These are phyloP conservation scores for Choristoneura rosaceana DNA, from an alignment of 2,888 invertebrate genomes.

Conservation along the genomic window DNA sequence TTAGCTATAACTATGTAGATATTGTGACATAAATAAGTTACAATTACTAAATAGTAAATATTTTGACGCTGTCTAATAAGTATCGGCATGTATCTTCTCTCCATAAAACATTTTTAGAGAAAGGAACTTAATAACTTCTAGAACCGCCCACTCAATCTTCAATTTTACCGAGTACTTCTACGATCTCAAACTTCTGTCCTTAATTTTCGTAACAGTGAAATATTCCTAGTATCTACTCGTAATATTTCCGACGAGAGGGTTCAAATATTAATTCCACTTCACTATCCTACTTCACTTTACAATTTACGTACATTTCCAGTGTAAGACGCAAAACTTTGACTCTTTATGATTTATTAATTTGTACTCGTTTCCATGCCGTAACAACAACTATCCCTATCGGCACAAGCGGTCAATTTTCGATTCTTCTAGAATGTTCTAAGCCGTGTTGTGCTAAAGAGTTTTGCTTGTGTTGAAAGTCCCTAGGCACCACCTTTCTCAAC, in stretches of 20 bases:
- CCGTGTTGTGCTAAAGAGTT: not conserved
- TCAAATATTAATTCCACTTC: not conserved
- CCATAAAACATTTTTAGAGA: not conserved
- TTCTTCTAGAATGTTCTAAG: slow-evolving; percentile 3
- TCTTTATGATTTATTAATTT: slow-evolving; percentile 17
- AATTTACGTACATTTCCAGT: not conserved
- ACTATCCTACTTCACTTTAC: not conserved
- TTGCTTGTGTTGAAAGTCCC: not conserved
- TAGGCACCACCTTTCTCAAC: not conserved
- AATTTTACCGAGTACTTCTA: not conserved
- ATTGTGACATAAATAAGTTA: too few species aligned
- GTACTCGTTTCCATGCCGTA: slow-evolving; percentile 3
- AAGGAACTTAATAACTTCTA: not conserved
- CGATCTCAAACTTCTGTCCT: not conserved
- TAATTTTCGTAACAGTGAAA: not conserved
- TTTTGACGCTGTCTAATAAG: too few species aligned
- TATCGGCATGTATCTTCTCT: too few species aligned
- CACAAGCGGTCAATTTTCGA: slow-evolving; percentile 17
- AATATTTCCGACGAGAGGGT: not conserved
- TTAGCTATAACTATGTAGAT: too few species aligned
- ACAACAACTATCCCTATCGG: slow-evolving; percentile 4
- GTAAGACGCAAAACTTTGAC: slow-evolving; percentile 11
- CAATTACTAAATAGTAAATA: too few species aligned
- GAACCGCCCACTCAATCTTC: not conserved
- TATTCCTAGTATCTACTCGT: too few species aligned